phyloP scores from a whole-genome alignment of 2,888 invertebrate species.

The Tetropium fuscum region DNA sequence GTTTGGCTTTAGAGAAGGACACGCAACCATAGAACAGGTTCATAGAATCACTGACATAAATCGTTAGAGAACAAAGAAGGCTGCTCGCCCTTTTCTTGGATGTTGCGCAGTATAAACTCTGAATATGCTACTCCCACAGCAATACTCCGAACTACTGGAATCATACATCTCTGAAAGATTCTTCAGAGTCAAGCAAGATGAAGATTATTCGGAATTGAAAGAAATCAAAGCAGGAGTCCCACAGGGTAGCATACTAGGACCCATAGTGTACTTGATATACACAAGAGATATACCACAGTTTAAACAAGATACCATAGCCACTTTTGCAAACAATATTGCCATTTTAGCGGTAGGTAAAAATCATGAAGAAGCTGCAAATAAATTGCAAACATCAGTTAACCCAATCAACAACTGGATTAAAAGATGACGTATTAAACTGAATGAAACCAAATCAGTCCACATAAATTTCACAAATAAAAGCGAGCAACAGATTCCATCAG shows the following conservation, averaged over 20 bases:
- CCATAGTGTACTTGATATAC: not conserved
- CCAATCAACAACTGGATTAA: not conserved
- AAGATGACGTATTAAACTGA: not conserved
- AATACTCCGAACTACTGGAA: too few species aligned
- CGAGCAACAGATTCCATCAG: not conserved
- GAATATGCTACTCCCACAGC: too few species aligned
- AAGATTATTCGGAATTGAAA: too few species aligned
- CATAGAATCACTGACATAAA: not conserved
- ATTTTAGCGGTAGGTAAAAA: not conserved
- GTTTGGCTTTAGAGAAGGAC: not conserved
- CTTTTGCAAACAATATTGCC: not conserved
- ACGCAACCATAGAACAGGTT: not conserved
- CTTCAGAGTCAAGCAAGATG: too few species aligned
- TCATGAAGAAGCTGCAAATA: too few species aligned
- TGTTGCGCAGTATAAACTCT: too few species aligned
- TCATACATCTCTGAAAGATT: too few species aligned
- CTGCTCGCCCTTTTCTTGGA: too few species aligned
- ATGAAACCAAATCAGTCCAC: not conserved
- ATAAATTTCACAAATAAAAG: not conserved
- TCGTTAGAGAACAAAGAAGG: too few species aligned
- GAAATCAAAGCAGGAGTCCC: too few species aligned
- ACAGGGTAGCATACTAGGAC: not conserved
- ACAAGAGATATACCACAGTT: not conserved
- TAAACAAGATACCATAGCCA: not conserved
- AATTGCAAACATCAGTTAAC: too few species aligned